Evolutionary conservation across 1,140 invertebrate species (phyloP).

Genomic region (Ctenoplectra terminalis): DNA sequence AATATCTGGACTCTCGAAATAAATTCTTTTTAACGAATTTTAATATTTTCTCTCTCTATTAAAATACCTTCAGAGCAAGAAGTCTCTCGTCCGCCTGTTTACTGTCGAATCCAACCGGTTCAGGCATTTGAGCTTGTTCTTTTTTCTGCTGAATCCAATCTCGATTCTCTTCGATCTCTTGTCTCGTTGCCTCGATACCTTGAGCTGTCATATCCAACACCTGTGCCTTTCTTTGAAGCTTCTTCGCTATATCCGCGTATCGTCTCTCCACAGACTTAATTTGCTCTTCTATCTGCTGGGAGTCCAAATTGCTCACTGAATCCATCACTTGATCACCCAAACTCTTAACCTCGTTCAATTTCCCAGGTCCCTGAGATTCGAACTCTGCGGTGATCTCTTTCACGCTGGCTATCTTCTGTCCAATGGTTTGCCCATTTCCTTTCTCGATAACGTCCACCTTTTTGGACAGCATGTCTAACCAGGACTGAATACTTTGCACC

Average conservation of each 20-base stretch:
- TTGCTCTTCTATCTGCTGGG: conserved; percentile 94
- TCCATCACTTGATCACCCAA: conserved; percentile 89
- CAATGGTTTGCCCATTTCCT: conserved; percentile 91
- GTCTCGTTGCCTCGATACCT: conserved; percentile 89
- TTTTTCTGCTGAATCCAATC: conserved; percentile 92
- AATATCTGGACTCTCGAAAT: no score
- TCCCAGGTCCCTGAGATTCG: conserved; percentile 86
- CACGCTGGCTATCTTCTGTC: conserved; percentile 89
- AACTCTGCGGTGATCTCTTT: conserved; percentile 88
- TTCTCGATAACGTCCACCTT: conserved; percentile 92
- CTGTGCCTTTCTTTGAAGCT: conserved; percentile 91
- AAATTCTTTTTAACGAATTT: background rate
- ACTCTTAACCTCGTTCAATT: conserved; percentile 86
- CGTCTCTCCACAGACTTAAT: conserved; percentile 92
- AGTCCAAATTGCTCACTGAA: conserved; percentile 92
- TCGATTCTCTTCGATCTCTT: conserved; percentile 89
- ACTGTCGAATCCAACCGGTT: conserved; percentile 89
- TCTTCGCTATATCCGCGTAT: conserved; percentile 91
- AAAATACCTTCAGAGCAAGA: conserved; percentile 85
- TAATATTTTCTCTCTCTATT: background rate
- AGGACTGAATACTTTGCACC: conserved; percentile 89
- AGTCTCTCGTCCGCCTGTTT: conserved; percentile 89
- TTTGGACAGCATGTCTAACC: conserved; percentile 91
- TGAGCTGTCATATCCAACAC: conserved; percentile 91
- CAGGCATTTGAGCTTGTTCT: conserved; percentile 86